A percentile compares a stretch with the other conserved stretches of the same genome.
These are phyloP conservation scores for Venustoraphidia nigricollis DNA, from an alignment of 2,888 invertebrate species.

Conservation along the genomic window DNA sequence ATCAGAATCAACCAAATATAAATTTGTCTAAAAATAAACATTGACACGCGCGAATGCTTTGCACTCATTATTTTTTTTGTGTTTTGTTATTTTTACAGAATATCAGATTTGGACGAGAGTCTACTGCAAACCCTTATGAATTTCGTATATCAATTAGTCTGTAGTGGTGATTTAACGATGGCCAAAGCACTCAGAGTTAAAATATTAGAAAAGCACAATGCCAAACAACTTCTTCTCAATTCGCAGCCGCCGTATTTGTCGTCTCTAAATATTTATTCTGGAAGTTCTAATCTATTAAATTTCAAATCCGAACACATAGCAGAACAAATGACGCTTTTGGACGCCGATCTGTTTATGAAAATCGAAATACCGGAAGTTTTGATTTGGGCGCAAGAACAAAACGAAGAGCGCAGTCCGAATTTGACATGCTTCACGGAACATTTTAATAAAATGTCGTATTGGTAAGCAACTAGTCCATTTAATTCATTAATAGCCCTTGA, in stretches of 20 bases:
- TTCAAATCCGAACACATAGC: slow-evolving; percentile 92
- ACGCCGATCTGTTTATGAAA: slow-evolving; percentile 87
- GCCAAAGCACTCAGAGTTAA: slow-evolving; percentile 83
- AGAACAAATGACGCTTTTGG: slow-evolving; percentile 94
- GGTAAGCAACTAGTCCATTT: slow-evolving; percentile 34
- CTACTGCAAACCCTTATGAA: slow-evolving; percentile 75
- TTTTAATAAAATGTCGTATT: slow-evolving; percentile 98
- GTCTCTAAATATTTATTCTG: slow-evolving; percentile 20
- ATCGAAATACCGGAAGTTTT: slow-evolving; percentile 96
- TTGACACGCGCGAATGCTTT: too few relatives aligned
- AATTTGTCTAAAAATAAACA: too few relatives aligned
- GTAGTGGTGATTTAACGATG: slow-evolving; percentile 79
- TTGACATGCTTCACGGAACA: slow-evolving; percentile 94
- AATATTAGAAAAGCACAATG: slow-evolving; percentile 65
- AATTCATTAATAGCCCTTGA: too few relatives aligned
- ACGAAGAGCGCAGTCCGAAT: slow-evolving; percentile 93
- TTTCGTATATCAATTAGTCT: slow-evolving; percentile 85
- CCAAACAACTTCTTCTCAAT: slow-evolving; percentile 18
- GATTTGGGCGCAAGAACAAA: slow-evolving; percentile 95
- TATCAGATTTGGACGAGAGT: slow-evolving; percentile 68
- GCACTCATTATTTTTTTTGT: slow-evolving; percentile 4
- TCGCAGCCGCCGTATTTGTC: slow-evolving; percentile 12
- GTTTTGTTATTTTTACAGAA: slow-evolving; percentile 36
- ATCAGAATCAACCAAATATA: too few relatives aligned
- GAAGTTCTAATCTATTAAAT: slow-evolving; percentile 57